Percentiles rank a stretch among this genome's conserved stretches.
These are phyloP conservation scores for Rhinophrynus dorsalis DNA, from an alignment of 2,797 vertebrate genomes.

Conservation along the genomic window DNA sequence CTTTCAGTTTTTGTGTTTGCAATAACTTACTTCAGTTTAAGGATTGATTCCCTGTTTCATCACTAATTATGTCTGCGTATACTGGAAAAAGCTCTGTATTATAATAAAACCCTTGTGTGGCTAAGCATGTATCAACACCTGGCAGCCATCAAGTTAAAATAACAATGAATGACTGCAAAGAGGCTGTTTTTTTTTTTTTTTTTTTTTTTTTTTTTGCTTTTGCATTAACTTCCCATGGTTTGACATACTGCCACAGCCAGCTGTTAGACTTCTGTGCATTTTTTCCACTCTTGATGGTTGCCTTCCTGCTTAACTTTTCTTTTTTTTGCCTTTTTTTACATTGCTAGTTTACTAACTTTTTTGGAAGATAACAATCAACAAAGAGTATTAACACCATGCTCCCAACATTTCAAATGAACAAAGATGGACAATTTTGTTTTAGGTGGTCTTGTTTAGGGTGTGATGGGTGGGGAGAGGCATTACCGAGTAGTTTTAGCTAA, in stretches of 20 bases:
- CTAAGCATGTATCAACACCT: slow-evolving; percentile 63
- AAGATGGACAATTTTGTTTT: too few relatives aligned
- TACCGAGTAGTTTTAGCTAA: too few relatives aligned
- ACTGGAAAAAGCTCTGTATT: slow-evolving; percentile 61
- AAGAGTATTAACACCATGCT: too few relatives aligned
- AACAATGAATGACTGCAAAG: slow-evolving; percentile 69
- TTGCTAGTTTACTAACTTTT: background rate
- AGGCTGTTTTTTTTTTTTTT: slow-evolving; percentile 65
- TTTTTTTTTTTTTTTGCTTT: too few relatives aligned
- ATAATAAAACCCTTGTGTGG: background rate
- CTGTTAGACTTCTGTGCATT: slow-evolving; percentile 69
- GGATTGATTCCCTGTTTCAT: background rate
- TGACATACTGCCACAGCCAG: slow-evolving; percentile 73
- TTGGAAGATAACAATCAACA: too few relatives aligned
- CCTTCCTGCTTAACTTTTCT: slow-evolving; percentile 56
- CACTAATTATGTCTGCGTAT: slow-evolving; percentile 9
- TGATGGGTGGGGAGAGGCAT: too few relatives aligned
- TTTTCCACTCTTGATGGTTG: slow-evolving; percentile 53
- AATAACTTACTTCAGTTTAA: background rate
- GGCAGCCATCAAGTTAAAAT: slow-evolving; percentile 76
- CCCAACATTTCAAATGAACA: too few relatives aligned
- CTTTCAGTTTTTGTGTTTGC: too few relatives aligned
- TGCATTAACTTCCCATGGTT: slow-evolving; percentile 68
- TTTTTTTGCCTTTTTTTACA: too few relatives aligned
- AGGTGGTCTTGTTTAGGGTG: too few relatives aligned